Percentiles rank a stretch among this genome's conserved stretches.
phyloP scores from a whole-genome alignment of 2,888 invertebrate species.

The Stictocephala bisonia region DNA sequence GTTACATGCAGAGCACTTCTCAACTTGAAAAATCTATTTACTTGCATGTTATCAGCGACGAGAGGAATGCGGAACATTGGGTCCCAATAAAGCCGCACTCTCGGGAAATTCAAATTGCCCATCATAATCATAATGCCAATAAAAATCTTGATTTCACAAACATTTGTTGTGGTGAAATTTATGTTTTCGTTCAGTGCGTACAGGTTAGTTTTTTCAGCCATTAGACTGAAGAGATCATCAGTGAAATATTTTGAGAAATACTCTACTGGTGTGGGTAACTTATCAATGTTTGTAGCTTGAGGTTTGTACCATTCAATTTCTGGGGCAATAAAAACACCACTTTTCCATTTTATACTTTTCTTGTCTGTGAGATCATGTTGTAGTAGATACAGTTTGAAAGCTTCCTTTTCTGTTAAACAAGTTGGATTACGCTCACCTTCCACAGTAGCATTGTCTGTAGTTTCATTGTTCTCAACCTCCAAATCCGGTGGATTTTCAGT shows the following conservation, averaged over 20 bases:
- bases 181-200: not conserved
- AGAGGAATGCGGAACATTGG: constrained; percentile 22
- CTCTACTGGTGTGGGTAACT: not conserved
- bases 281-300: not conserved
- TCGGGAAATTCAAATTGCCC: constrained; percentile 32
- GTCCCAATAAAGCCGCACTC: constrained; percentile 32
- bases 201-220: not conserved
- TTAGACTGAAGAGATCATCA: not conserved
- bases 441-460: no score
- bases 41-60: constrained; percentile 50
- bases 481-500: no score
- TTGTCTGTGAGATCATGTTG: not conserved
- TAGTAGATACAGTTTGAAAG: not conserved
- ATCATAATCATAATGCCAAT: constrained; percentile 18
- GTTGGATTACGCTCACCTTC: no score
- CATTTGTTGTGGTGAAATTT: not conserved
- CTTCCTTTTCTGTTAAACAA: not conserved
- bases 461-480: no score
- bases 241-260: not conserved
- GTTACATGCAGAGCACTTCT: constrained; percentile 52
- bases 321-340: not conserved
- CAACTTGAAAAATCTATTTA: constrained; percentile 52
- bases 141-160: constrained; percentile 1
- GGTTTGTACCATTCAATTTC: not conserved
- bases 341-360: not conserved